Evolutionary conservation across 1,140 invertebrate genomes (phyloP).

Genomic region (Polypedilum pembai): DNA sequence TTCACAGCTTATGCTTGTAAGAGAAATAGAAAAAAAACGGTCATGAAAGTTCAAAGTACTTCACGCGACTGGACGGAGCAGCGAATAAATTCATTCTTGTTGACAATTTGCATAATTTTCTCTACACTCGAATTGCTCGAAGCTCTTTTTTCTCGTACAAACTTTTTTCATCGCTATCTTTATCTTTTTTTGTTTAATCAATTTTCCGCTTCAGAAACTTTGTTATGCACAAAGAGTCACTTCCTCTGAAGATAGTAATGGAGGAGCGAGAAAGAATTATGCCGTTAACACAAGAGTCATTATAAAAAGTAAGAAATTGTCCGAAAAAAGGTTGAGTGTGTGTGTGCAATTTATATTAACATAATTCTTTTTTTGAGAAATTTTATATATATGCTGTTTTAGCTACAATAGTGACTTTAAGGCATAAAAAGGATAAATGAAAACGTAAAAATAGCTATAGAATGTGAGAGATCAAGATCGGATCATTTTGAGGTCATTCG

Average conservation of each 20-base stretch:
- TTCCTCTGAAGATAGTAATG: neutral
- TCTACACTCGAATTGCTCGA: too few relatives aligned
- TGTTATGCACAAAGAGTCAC: neutral
- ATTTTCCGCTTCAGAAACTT: neutral
- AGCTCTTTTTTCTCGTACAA: too few relatives aligned
- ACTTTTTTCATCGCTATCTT: neutral
- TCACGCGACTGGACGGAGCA: neutral
- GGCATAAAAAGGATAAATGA: neutral
- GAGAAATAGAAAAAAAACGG: neutral
- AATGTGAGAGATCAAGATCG: neutral
- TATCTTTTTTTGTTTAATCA: constrained; percentile 10
- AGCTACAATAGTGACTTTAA: too few relatives aligned
- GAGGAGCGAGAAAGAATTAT: neutral
- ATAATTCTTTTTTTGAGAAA: constrained; percentile 3
- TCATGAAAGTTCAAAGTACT: constrained; percentile 18
- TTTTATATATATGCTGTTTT: neutral
- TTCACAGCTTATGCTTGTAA: too few relatives aligned
- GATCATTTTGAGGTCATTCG: constrained; percentile 7
- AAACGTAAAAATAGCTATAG: neutral
- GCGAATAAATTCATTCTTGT: constrained; percentile 11
- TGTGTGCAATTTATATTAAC: neutral
- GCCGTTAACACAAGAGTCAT: neutral
- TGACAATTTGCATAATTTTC: constrained; percentile 13
- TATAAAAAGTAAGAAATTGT: neutral
- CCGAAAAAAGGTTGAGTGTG: neutral